Conservation (phyloP, 2,888 invertebrate species). For the Pachycephus smyrnensis region DNA sequence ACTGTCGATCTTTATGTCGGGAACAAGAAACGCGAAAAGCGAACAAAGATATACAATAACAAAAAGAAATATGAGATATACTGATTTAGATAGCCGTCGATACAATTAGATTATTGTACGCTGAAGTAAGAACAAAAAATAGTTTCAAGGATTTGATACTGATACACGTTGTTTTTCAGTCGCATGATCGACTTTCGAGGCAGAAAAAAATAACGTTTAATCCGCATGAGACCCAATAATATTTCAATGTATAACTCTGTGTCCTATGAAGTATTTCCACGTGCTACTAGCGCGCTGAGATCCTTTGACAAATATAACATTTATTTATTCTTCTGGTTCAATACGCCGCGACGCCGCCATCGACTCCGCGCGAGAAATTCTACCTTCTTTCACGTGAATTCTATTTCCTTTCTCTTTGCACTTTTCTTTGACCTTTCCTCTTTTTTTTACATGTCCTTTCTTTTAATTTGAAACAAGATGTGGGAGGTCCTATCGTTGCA, state of each 20-base stretch:
- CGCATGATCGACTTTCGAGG: background rate
- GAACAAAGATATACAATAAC: background rate
- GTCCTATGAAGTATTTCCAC: background rate
- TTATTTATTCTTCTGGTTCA: background rate
- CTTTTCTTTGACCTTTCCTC: slow-evolving; percentile 22
- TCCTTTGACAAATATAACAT: background rate
- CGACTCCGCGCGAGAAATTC: background rate
- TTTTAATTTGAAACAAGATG: background rate
- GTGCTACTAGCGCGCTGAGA: background rate
- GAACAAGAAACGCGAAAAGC: background rate
- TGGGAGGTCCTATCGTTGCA: slow-evolving; percentile 22
- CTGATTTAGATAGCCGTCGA: background rate
- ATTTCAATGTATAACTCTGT: background rate
- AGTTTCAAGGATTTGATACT: background rate
- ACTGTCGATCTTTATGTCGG: background rate
- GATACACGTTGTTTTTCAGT: background rate
- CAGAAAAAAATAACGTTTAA: background rate
- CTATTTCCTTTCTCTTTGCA: background rate
- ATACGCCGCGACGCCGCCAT: background rate
- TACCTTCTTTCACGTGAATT: background rate
- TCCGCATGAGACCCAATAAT: background rate
- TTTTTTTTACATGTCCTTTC: background rate
- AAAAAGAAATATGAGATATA: background rate
- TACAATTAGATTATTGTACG: background rate
- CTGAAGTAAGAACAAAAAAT: background rate